Conservation (phyloP, 2,113 vertebrate species). For the Albula glossodonta region DNA sequence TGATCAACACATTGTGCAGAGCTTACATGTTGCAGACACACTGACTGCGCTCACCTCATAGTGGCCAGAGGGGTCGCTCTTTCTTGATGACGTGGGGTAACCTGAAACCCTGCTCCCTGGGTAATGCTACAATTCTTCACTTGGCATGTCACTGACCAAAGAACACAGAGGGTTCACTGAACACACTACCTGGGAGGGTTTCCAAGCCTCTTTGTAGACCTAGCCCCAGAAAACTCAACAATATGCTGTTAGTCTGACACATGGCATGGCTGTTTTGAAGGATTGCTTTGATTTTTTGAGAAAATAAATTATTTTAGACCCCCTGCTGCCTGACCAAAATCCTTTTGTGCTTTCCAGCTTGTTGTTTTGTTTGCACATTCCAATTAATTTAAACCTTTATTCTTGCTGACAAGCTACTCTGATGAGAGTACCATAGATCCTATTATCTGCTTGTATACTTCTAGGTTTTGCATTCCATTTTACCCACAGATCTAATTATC, state of each 20-base stretch:
- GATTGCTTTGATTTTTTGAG: background rate
- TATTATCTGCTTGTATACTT: background rate
- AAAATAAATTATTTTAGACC: constrained; percentile 2
- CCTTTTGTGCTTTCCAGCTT: background rate
- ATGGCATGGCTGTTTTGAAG: background rate
- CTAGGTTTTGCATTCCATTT: background rate
- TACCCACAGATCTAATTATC: background rate
- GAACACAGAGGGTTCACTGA: too few relatives aligned
- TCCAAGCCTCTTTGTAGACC: background rate
- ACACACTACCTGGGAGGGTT: too few relatives aligned
- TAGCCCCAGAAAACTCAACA: background rate
- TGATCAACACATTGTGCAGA: background rate
- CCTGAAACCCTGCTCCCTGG: background rate
- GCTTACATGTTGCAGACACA: background rate
- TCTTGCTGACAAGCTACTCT: background rate
- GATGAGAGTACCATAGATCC: constrained; percentile 1
- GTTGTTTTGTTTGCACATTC: background rate
- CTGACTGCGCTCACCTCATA: background rate
- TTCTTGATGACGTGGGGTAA: background rate
- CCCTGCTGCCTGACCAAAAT: background rate
- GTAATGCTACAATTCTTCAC: background rate
- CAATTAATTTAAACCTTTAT: background rate
- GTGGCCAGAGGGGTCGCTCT: background rate
- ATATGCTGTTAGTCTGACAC: background rate
- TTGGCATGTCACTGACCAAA: too few relatives aligned